Percentiles rank a stretch among this genome's conserved stretches.
These are phyloP conservation scores for Melanotus villosus DNA, from an alignment of 2,888 invertebrate species.

Conservation along the genomic window DNA sequence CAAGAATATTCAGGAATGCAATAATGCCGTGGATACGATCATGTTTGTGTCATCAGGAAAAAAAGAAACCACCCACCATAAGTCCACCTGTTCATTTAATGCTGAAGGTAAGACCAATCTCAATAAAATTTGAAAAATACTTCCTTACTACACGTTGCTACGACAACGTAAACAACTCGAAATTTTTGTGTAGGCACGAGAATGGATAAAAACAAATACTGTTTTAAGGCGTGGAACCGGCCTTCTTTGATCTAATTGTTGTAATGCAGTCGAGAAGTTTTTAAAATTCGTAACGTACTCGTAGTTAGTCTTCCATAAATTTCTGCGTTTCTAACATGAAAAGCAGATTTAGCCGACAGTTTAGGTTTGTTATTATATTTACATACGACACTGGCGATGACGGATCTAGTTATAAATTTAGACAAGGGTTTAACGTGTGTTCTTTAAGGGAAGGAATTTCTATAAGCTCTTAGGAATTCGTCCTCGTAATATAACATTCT, in stretches of 20 bases:
- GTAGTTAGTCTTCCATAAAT: no score
- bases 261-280: no score
- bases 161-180: background rate
- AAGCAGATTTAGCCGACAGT: background rate
- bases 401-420: constrained; percentile 2
- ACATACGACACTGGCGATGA: background rate
- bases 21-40: constrained; percentile 70
- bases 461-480: background rate
- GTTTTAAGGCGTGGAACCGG: constrained; percentile 8
- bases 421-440: background rate
- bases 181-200: constrained; percentile 6
- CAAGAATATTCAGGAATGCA: constrained; percentile 31
- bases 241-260: background rate
- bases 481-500: background rate
- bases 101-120: constrained; percentile 64
- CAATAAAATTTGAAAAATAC: constrained; percentile 1
- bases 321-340: no score
- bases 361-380: background rate
- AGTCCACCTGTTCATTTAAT: constrained; percentile 69
- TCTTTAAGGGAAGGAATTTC: background rate
- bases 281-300: no score
- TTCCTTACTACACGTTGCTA: background rate
- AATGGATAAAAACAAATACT: constrained; percentile 10
- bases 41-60: constrained; percentile 68
- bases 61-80: constrained; percentile 67